A percentile compares a stretch with the other conserved stretches of the same genome.
Evolutionary conservation across 2,113 vertebrate species (phyloP).

Genomic region (Geothlypis trichas): DNA sequence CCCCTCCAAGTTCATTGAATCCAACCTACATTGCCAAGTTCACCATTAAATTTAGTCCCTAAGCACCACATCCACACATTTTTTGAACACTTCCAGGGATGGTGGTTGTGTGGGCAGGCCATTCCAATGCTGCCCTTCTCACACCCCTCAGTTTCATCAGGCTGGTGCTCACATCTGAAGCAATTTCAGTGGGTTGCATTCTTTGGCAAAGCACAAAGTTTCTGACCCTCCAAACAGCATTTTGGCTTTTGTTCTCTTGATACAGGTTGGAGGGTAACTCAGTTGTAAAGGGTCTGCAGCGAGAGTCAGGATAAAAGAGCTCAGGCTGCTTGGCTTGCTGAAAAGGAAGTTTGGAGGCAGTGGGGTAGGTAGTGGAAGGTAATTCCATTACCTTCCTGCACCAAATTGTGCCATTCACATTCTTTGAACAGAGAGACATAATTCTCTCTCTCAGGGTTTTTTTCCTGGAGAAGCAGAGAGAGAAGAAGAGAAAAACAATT

Average conservation of each 20-base stretch:
- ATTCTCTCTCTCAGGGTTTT: too few species aligned
- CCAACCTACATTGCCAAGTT: background rate
- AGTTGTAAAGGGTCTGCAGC: background rate
- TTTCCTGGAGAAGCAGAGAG: too few species aligned
- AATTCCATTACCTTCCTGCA: background rate
- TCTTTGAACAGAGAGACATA: too few species aligned
- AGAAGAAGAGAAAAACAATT: too few species aligned
- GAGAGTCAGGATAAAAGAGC: background rate
- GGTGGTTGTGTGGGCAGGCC: background rate
- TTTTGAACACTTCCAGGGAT: background rate
- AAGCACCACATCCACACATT: background rate
- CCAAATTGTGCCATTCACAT: background rate
- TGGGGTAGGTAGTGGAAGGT: background rate
- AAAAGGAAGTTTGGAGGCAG: background rate
- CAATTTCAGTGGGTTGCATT: background rate
- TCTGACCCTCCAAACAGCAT: background rate
- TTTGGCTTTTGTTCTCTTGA: background rate
- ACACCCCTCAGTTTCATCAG: background rate
- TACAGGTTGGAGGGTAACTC: background rate
- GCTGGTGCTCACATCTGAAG: background rate
- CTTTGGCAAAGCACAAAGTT: background rate
- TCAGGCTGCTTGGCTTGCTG: background rate
- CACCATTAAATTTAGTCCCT: background rate
- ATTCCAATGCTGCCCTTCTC: background rate
- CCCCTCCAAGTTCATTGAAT: background rate